These are phyloP conservation scores for Sarcophaga carnaria DNA, from an alignment of 2,888 invertebrate species.

Conservation along the genomic window DNA sequence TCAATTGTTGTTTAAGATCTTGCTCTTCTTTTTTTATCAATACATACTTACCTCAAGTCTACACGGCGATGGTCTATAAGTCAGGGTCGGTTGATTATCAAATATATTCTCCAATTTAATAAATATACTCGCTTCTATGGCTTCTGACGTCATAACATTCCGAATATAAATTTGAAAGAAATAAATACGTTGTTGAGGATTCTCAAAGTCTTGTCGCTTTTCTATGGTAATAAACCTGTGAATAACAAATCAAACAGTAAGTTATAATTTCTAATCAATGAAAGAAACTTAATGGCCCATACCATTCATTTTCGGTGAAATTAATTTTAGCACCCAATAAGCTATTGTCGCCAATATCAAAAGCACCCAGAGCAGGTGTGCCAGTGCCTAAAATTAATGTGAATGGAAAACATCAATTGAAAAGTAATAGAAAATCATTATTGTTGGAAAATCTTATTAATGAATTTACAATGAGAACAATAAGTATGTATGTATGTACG, in stretches of 20 bases:
- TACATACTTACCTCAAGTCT: conserved; percentile 78
- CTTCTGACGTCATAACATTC: conserved; percentile 5
- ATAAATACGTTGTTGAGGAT: conserved; percentile 82
- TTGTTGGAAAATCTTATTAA: neutral
- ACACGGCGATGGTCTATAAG: conserved; percentile 83
- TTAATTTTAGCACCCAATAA: conserved; percentile 69
- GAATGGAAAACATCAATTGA: neutral
- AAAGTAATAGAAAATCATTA: conserved; percentile 7
- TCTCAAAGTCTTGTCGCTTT: conserved; percentile 84
- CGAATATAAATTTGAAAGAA: conserved; percentile 79
- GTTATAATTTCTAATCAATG: neutral
- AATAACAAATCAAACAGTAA: neutral
- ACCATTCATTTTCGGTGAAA: conserved; percentile 68
- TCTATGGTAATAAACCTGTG: conserved; percentile 75
- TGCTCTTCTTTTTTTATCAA: too few relatives aligned
- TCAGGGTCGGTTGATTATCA: conserved; percentile 83
- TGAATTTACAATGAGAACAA: too few relatives aligned
- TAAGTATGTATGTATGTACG: too few relatives aligned
- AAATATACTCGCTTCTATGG: conserved; percentile 73
- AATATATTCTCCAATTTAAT: conserved; percentile 81
- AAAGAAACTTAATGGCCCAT: neutral
- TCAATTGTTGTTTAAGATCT: too few relatives aligned
- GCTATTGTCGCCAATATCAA: conserved; percentile 71
- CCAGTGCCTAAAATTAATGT: conserved; percentile 57
- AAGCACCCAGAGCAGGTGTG: conserved; percentile 70